Evolutionary conservation across 2,113 vertebrate genomes (phyloP), one percentile per base, ranked within the genome.

Genomic region (Percopsis transmontana): DNA sequence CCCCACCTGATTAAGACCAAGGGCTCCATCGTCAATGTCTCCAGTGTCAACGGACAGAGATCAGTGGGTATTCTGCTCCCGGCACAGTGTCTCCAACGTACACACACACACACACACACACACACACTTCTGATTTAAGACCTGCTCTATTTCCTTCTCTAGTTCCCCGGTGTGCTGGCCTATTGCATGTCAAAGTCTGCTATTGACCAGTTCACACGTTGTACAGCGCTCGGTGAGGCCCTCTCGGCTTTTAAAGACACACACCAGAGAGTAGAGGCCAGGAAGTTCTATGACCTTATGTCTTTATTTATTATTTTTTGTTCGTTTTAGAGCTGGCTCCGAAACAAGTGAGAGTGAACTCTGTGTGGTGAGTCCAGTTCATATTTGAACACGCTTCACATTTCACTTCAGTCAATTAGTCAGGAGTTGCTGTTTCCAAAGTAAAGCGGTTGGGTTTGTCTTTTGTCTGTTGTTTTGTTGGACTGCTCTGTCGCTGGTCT

Each of bases 171-270:
- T 14, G 92, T 94, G 21, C 77, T 94, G 62, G 90, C 92, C 14
- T 94, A 94, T 57, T 94, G 93, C 70, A 91, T 94, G 89, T 94
- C 93, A 19, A 94, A 94, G 68, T 89, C 93, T 0, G 92, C 93
- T 27, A 90, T 94, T n/a, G 93, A 94, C 77, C 93, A 93, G 73
- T 91, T 94, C 51, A 94, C 93, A 23, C 65, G 91, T 11, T 94
- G 93, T 21, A 48, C 66, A 38, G 93, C 93, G 5, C 86, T 94
- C 0, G 93, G 93, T 94, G 76, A 89, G 90, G 19, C 2, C 61
- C 47, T 45, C 42, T 3, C 18, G 9, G 48, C 6, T 19, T 51
- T 51, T n/a, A 19, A 48, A 13, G 16, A 51, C 48, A 50, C 11
- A 3, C 20, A 23, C 20, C 20, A 15, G 2, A 23, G 23, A 7